Evolutionary conservation across 2,113 vertebrate species (phyloP).

Genomic region (Acanthisitta chloris): DNA sequence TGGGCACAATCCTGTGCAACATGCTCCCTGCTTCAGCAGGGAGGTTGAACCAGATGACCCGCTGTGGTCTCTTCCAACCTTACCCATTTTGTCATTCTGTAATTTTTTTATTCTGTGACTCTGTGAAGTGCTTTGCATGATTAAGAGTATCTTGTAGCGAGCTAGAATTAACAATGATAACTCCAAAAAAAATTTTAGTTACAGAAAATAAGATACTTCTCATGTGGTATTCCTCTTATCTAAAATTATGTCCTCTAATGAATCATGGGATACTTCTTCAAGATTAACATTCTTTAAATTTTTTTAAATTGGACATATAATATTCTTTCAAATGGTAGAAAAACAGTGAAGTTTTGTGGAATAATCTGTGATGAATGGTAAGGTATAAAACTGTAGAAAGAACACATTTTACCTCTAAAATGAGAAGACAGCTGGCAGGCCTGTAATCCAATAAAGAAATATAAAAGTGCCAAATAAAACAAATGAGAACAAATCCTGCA

Average conservation of each 20-base stretch:
- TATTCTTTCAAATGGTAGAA: slow-evolving; percentile 23
- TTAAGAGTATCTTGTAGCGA: background rate
- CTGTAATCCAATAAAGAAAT: background rate
- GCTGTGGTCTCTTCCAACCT: background rate
- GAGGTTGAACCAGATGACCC: background rate
- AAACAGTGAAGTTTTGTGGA: background rate
- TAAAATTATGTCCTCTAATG: background rate
- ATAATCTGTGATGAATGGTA: background rate
- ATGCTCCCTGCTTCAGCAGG: background rate
- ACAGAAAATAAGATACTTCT: background rate
- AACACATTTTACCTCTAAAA: background rate
- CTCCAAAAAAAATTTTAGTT: background rate
- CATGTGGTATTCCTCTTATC: background rate
- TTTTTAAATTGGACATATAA: background rate
- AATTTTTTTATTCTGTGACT: background rate
- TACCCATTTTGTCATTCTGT: background rate
- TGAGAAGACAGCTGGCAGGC: background rate
- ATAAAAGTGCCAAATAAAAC: background rate
- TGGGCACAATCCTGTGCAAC: background rate
- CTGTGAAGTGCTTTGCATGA: background rate
- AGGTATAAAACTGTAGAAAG: background rate
- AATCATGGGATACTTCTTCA: background rate
- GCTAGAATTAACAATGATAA: background rate
- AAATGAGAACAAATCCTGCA: background rate
- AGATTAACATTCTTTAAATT: background rate